Evolutionary conservation across 2,113 vertebrate species (phyloP).

Genomic region (Channa maculata): DNA sequence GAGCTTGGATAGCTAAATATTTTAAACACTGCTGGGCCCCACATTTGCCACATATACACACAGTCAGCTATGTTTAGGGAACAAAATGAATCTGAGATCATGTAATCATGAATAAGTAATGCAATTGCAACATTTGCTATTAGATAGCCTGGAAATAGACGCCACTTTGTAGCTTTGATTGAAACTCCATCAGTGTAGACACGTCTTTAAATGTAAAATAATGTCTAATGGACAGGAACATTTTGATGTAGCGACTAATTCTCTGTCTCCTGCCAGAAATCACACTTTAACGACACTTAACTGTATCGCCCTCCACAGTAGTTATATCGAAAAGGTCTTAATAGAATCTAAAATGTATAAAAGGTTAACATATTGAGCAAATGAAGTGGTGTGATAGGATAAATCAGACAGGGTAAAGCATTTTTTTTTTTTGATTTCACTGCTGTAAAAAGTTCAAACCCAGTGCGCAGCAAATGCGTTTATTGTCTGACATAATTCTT

Average conservation of each 20-base stretch:
- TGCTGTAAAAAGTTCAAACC: constrained; percentile 44
- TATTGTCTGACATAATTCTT: constrained; percentile 17
- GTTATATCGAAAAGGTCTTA: constrained; percentile 55
- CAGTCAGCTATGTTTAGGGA: constrained; percentile 34
- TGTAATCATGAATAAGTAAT: constrained; percentile 62
- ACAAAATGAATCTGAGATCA: constrained; percentile 65
- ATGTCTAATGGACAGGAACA: constrained; percentile 43
- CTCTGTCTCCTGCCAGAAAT: constrained; percentile 40
- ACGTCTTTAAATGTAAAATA: constrained; percentile 40
- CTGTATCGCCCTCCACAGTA: constrained; percentile 45
- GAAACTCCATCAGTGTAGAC: constrained; percentile 7
- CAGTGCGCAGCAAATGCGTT: constrained; percentile 25
- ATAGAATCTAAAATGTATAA: constrained; percentile 70
- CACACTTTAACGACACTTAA: constrained; percentile 41
- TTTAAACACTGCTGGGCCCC: constrained; percentile 38
- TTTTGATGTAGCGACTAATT: constrained; percentile 39
- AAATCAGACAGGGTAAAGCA: background rate
- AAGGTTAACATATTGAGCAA: constrained; percentile 75
- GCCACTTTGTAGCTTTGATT: constrained; percentile 29
- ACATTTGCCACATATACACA: constrained; percentile 30
- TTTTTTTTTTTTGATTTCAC: constrained; percentile 39
- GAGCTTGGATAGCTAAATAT: constrained; percentile 50
- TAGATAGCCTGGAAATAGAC: constrained; percentile 29
- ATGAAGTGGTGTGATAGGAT: constrained; percentile 35
- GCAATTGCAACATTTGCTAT: constrained; percentile 30